A percentile compares a stretch with the other conserved stretches of the same genome.
Evolutionary conservation across 2,113 vertebrate species (phyloP).

Genomic region (Python bivittatus): DNA sequence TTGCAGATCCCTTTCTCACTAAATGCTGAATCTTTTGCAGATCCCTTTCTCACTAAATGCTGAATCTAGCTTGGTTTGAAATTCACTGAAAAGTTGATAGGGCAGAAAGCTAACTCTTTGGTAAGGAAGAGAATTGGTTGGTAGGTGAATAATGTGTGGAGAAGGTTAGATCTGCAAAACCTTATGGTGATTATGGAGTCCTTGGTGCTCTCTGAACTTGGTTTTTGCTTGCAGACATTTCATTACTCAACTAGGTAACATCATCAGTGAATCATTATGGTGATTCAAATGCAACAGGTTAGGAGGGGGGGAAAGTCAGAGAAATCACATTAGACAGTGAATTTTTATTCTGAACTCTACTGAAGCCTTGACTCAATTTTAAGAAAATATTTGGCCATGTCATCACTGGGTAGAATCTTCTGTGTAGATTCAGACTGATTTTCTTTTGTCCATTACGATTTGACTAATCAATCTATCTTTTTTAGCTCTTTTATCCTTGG

Average conservation of each 20-base stretch:
- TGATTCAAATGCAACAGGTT: background rate
- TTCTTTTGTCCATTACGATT: background rate
- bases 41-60: background rate
- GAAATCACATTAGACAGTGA: slow-evolving; percentile 8
- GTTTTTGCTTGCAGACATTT: background rate
- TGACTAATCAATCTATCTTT: background rate
- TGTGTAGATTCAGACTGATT: slow-evolving; percentile 1
- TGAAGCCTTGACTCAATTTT: background rate
- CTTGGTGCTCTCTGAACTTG: background rate
- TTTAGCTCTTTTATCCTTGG: background rate
- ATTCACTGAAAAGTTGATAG: background rate
- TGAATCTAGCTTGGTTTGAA: background rate
- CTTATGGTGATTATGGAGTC: background rate
- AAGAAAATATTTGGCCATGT: background rate
- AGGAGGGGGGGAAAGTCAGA: background rate
- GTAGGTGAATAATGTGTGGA: background rate
- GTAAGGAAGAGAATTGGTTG: background rate
- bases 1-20: background rate
- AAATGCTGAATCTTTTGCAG: background rate
- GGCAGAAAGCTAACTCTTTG: background rate
- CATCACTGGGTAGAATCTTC: background rate
- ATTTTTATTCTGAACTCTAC: background rate
- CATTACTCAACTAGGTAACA: background rate
- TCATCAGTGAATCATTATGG: background rate
- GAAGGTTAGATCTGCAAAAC: slow-evolving; percentile 16